Conservation (phyloP, 2,888 invertebrate genomes). For the Sminthurinus aureus region DNA sequence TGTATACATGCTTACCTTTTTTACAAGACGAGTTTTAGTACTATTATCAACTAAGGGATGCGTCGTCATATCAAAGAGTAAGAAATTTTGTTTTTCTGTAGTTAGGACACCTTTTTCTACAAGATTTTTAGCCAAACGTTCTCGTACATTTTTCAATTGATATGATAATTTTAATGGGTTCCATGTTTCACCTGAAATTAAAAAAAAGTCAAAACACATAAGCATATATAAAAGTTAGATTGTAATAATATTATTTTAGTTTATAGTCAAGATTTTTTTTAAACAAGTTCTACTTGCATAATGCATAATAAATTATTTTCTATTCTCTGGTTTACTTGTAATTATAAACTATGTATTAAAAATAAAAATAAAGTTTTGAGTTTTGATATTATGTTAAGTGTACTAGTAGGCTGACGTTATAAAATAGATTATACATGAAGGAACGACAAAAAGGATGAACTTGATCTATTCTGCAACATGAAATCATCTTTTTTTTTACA, state of each 20-base stretch:
- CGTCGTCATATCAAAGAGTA: constrained; percentile 99
- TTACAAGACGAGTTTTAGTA: constrained; percentile 94
- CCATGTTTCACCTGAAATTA: constrained; percentile 91
- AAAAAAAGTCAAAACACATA: not conserved
- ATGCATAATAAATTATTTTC: no score
- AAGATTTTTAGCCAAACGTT: constrained; percentile 97
- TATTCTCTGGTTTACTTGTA: no score
- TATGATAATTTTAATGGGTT: constrained; percentile 98
- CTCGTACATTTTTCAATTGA: constrained; percentile 98
- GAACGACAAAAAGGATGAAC: no score
- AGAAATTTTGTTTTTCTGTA: constrained; percentile 99
- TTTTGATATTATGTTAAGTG: no score
- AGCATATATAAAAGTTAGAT: not conserved
- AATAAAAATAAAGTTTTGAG: no score
- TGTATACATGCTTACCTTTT: constrained; percentile 90
- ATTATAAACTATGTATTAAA: no score
- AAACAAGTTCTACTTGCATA: no score
- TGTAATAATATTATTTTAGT: not conserved
- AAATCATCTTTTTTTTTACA: no score
- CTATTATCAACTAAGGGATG: constrained; percentile 97
- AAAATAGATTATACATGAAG: no score
- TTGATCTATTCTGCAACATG: no score
- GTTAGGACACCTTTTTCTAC: constrained; percentile 99
- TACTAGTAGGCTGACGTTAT: no score
- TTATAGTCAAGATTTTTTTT: no score